These are phyloP conservation scores for Nemurella pictetii DNA, from an alignment of 2,888 invertebrate genomes.

Conservation along the genomic window DNA sequence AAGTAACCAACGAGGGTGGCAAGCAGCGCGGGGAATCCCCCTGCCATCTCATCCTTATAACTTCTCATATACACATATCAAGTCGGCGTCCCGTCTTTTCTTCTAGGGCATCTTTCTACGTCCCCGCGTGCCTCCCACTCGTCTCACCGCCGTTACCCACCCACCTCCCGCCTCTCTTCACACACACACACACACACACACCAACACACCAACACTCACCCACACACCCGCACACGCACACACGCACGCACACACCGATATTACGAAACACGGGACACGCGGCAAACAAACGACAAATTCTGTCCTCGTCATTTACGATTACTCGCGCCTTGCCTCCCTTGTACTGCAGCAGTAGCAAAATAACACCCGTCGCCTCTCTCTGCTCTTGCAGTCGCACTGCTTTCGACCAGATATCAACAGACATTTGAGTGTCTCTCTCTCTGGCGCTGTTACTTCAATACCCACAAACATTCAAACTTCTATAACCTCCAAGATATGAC, in stretches of 20 bases:
- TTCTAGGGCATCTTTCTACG: neutral
- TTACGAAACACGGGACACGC: conserved; percentile 44
- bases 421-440: conserved; percentile 12
- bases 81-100: conserved; percentile 29
- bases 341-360: conserved; percentile 34
- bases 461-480: conserved; percentile 27
- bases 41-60: conserved; percentile 38
- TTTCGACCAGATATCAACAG: neutral
- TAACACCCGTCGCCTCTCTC: conserved; percentile 26
- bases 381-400: neutral
- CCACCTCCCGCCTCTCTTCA: neutral
- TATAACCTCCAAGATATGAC: conserved; percentile 39
- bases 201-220: neutral
- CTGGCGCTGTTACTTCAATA: conserved; percentile 19
- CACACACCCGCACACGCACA: neutral
- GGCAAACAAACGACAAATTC: conserved; percentile 46
- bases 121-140: conserved; percentile 10
- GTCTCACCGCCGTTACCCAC: neutral
- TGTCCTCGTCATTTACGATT: conserved; percentile 48
- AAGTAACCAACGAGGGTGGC: conserved; percentile 32
- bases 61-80: conserved; percentile 42
- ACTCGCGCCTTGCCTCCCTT: conserved; percentile 39
- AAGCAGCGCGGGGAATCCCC: conserved; percentile 28
- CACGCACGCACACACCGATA: conserved; percentile 31
- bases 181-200: neutral